phyloP scores from a whole-genome alignment of 2,888 invertebrate species.

The Phyto melanocephala region DNA sequence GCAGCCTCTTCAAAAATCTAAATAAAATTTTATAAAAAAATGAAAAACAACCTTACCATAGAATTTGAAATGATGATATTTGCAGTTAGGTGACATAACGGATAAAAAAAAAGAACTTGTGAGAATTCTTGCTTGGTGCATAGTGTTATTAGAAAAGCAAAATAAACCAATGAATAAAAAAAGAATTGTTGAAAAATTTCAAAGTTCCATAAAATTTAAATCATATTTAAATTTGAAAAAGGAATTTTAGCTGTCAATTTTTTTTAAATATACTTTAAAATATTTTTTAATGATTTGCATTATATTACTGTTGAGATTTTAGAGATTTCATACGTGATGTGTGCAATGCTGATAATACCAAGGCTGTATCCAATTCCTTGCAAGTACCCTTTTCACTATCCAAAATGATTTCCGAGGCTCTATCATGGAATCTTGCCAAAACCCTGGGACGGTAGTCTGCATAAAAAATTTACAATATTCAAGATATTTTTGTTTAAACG shows the following conservation, averaged over 20 bases:
- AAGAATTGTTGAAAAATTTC: neutral
- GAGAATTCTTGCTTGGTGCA: too few relatives aligned
- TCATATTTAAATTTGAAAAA: neutral
- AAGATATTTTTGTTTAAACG: neutral
- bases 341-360: constrained; percentile 92
- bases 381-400: constrained; percentile 93
- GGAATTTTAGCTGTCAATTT: constrained; percentile 37
- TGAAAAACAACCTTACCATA: too few relatives aligned
- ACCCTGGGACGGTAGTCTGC: constrained; percentile 94
- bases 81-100: too few relatives aligned
- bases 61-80: too few relatives aligned
- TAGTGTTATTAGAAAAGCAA: too few relatives aligned
- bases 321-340: constrained; percentile 72
- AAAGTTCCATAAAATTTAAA: neutral
- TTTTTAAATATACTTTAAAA: too few relatives aligned
- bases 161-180: neutral
- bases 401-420: constrained; percentile 90
- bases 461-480: neutral
- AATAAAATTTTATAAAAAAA: too few relatives aligned
- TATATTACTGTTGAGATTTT: constrained; percentile 49
- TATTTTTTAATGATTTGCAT: too few relatives aligned
- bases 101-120: too few relatives aligned
- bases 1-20: too few relatives aligned
- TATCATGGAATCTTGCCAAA: constrained; percentile 90
- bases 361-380: constrained; percentile 94